These are phyloP conservation scores for Helicoverpa assulta DNA, from an alignment of 2,888 invertebrate species.

Conservation along the genomic window DNA sequence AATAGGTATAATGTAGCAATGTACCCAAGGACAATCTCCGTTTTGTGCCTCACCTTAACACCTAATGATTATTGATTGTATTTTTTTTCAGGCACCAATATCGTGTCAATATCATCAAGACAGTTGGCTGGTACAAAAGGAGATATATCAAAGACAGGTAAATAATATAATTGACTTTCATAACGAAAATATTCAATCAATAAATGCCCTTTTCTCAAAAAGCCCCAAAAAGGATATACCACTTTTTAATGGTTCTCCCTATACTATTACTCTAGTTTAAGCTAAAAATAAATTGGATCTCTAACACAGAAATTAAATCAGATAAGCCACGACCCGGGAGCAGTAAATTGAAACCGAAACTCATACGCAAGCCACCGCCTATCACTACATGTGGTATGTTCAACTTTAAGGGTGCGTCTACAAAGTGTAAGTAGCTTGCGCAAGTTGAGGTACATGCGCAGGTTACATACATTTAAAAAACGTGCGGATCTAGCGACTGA, in stretches of 20 bases:
- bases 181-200: too few relatives aligned
- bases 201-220: too few relatives aligned
- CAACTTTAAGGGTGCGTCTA: too few relatives aligned
- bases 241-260: not conserved
- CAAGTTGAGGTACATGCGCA: too few relatives aligned
- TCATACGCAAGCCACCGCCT: not conserved
- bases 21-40: too few relatives aligned
- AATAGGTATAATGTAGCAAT: too few relatives aligned
- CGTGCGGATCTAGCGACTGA: too few relatives aligned
- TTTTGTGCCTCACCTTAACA: too few relatives aligned
- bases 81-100: slow-evolving; percentile 56
- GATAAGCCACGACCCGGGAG: not conserved
- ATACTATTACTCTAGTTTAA: too few relatives aligned
- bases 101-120: slow-evolving; percentile 64
- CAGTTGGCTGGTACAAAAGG: slow-evolving; percentile 11
- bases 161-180: not conserved
- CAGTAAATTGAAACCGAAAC: not conserved
- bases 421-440: too few relatives aligned
- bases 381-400: not conserved
- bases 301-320: not conserved
- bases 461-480: too few relatives aligned
- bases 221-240: too few relatives aligned
- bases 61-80: not conserved
- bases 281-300: not conserved
- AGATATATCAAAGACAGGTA: slow-evolving; percentile 18